Evolutionary conservation across 2,888 invertebrate species (phyloP).

Genomic region (Proisotoma minuta): DNA sequence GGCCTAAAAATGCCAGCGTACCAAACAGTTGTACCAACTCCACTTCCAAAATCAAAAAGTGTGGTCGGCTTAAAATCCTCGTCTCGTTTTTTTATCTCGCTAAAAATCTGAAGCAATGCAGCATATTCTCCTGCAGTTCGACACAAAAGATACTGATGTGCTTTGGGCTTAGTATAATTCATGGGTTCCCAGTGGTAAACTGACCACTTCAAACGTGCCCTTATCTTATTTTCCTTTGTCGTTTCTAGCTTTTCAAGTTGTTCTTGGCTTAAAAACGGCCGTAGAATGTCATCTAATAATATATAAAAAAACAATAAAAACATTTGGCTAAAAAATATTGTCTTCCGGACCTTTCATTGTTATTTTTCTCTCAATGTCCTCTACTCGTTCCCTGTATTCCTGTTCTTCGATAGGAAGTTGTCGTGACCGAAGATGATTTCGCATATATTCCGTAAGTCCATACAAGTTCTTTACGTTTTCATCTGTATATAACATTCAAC

Average conservation of each 20-base stretch:
- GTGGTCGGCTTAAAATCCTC: slow-evolving; percentile 67
- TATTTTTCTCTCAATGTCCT: slow-evolving; percentile 49
- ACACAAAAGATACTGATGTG: slow-evolving; percentile 65
- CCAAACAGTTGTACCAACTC: slow-evolving; percentile 81
- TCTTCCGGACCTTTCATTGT: slow-evolving; percentile 49
- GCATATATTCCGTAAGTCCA: slow-evolving; percentile 57
- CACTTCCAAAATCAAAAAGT: slow-evolving; percentile 88
- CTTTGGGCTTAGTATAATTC: slow-evolving; percentile 62
- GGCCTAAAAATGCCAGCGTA: slow-evolving; percentile 49
- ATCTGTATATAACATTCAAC: slow-evolving; percentile 53
- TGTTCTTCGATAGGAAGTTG: slow-evolving; percentile 62
- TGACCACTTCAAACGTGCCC: slow-evolving; percentile 58
- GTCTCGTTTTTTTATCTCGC: slow-evolving; percentile 65
- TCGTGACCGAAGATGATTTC: slow-evolving; percentile 60
- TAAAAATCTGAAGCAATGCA: slow-evolving; percentile 63
- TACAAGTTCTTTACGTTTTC: slow-evolving; percentile 57
- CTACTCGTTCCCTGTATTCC: slow-evolving; percentile 54
- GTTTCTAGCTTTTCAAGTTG: slow-evolving; percentile 51
- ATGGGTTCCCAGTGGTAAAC: slow-evolving; percentile 71
- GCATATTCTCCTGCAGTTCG: slow-evolving; percentile 73
- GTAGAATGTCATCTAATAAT: slow-evolving; percentile 45
- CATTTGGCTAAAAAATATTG: not conserved
- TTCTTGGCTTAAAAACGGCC: slow-evolving; percentile 40
- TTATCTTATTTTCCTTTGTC: slow-evolving; percentile 57
- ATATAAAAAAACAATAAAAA: slow-evolving; percentile 6